Base-by-base conservation (phyloP, 2,888 invertebrate genomes). In the Drosophila eohydei region DNA sequence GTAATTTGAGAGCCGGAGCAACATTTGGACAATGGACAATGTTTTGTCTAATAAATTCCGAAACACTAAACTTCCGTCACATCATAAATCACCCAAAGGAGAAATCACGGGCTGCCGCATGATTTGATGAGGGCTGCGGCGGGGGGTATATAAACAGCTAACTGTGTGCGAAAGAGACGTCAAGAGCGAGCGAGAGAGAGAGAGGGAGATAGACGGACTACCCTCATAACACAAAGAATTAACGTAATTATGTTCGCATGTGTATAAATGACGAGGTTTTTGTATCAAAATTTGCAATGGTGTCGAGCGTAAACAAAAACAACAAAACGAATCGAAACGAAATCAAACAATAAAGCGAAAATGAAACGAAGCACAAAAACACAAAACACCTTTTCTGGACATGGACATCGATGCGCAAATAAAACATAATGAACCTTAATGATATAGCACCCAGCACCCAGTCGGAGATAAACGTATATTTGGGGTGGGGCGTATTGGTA, bases 171-270 rank as follows among this genome's bases (percentile, higher is more conserved):
- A 11, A 28, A 36, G 40, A 21, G 30, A 36, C 4, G 9, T 0
- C 8, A 9, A 34, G 46, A 9, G n/a, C n/a, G 46, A 14, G 6
- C 40, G 14, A 1, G 41, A 12, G n/a, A 21, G 40, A 1, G 52
- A 12, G 46, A 43, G 40, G 2, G 32, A 56, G 36, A 34, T 38
- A 16, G 68, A 30, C 48, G 50, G 36, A 30, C 69, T 74, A 83
- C 86, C 83, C 78, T 85, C 81, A 78, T 78, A 63, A 73, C 65
- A 83, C 81, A 80, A 78, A 65, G 84, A 84, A 87, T 84, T 86
- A 81, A 84, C 84, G 84, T 87, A 84, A 84, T 84, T 84, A 84
- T 84, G 84, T 84, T 87, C 84, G 87, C 84, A 84, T 84, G 80
- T 84, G 64, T 74, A 84, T 80, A 78, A 75, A 79, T 79, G 79